Base-by-base conservation (phyloP, 2,113 vertebrate genomes). In the Salvelinus namaycush region DNA sequence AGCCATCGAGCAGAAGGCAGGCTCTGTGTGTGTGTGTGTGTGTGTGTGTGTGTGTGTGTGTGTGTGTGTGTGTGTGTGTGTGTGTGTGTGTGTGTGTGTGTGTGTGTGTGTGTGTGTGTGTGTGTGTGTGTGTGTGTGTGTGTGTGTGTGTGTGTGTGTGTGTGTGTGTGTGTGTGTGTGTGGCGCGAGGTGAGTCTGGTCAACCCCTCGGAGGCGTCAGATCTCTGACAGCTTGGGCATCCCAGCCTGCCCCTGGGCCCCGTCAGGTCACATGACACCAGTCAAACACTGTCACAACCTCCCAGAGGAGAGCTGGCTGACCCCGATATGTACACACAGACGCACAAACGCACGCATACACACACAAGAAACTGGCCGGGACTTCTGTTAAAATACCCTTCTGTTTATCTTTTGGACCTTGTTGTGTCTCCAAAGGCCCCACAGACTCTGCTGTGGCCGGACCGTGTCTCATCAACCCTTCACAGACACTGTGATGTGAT, bases 1-100 rank as follows among this genome's bases (percentile, higher is more conserved):
- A 92, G 90, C 87, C 89, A 88, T 92, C 86, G 77, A 72, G 51
- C 85, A 92, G 88, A 88, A 91, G 90, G 85, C 87, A 79, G 86
- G 29, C 75, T 86, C 20, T 80, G 80, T 78, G 24, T 24, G 24
- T 24, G 24, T 24, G 24, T 24, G 24, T 24, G 0, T 24, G 24
- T 24, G 24, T 24, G 24, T 24, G 24, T 24, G 24, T 24, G 24
- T 24, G 24, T 24, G 24, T 24, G 0, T 24, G 24, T 24, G 24
- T 24, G 24, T 24, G 24, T 24, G 24, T 24, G 24, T 24, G 24
- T 24, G 24, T 24, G 24, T 24, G 24, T 24, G 24, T 24, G 24
- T 24, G 24, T 24, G 24, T 24, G 24, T 24, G 24, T 24, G 24
- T 24, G 24, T 24, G 24, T 24, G 24, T 24, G 24, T 24, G 24